phyloP scores from a whole-genome alignment of 2,888 invertebrate genomes.

The Mayetiola destructor region DNA sequence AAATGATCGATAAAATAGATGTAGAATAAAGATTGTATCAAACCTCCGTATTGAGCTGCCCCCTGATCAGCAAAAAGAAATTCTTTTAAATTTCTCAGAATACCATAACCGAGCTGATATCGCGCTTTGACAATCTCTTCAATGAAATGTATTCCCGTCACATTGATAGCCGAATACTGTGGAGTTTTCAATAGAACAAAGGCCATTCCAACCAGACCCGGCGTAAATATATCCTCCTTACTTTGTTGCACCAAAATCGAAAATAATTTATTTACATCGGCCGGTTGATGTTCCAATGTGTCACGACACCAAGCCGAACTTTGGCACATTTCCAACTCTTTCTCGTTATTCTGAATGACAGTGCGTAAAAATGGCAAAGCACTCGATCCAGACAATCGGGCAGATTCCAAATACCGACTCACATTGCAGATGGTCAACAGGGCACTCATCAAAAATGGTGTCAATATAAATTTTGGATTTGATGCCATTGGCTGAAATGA shows the following conservation, averaged over 20 bases:
- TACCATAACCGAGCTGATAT: slow-evolving; percentile 38
- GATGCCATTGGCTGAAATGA: slow-evolving; percentile 40
- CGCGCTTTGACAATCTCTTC: slow-evolving; percentile 44
- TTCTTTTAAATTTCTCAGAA: slow-evolving; percentile 41
- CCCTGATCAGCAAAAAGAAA: slow-evolving; percentile 42
- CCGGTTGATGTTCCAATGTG: slow-evolving; percentile 25
- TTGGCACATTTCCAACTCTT: slow-evolving; percentile 33
- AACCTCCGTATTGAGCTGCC: slow-evolving; percentile 44
- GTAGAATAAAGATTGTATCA: no score
- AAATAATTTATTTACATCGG: slow-evolving; percentile 28
- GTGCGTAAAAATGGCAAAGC: slow-evolving; percentile 29
- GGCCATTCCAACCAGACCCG: slow-evolving; percentile 39
- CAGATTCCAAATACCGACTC: slow-evolving; percentile 31
- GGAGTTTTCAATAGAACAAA: slow-evolving; percentile 36
- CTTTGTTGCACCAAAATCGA: slow-evolving; percentile 31
- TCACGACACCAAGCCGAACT: slow-evolving; percentile 42
- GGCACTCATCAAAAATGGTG: slow-evolving; percentile 48
- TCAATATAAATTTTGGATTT: slow-evolving; percentile 44
- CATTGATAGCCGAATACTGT: slow-evolving; percentile 28
- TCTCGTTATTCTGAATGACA: slow-evolving; percentile 32
- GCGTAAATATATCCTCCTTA: slow-evolving; percentile 34
- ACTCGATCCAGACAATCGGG: slow-evolving; percentile 25
- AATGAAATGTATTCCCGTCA: slow-evolving; percentile 42
- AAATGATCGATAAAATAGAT: not conserved
- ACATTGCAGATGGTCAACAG: slow-evolving; percentile 36